These are phyloP conservation scores for Pteronura brasiliensis DNA, from an alignment of 2,113 vertebrate genomes.

Conservation along the genomic window DNA sequence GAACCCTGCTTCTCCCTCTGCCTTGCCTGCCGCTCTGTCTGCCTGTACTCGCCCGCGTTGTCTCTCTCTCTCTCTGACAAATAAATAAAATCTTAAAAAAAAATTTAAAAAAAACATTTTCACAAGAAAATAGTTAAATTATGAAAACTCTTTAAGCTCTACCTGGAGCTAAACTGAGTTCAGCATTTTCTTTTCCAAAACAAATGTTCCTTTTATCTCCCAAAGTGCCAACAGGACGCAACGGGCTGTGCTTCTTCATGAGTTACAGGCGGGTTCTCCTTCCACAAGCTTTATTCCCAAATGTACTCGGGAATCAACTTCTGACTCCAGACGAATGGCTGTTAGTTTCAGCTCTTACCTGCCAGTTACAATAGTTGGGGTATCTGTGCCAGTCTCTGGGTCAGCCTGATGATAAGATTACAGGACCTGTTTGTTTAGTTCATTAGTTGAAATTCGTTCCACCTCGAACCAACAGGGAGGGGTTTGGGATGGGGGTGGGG, in stretches of 20 bases:
- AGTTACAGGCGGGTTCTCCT: background rate
- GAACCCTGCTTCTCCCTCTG: too few relatives aligned
- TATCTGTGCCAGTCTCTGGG: slow-evolving; percentile 26
- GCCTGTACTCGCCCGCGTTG: too few relatives aligned
- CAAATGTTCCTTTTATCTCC: slow-evolving; percentile 35
- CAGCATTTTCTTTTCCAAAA: slow-evolving; percentile 34
- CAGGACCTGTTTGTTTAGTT: slow-evolving; percentile 82
- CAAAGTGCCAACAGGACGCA: slow-evolving; percentile 41
- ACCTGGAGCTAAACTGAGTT: background rate
- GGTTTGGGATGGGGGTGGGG: slow-evolving; percentile 6
- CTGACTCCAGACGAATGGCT: slow-evolving; percentile 5
- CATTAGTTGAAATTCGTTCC: slow-evolving; percentile 78
- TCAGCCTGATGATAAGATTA: slow-evolving; percentile 75
- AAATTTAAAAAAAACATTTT: slow-evolving; percentile 46
- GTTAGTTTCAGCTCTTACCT: slow-evolving; percentile 45
- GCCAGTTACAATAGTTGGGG: slow-evolving; percentile 35
- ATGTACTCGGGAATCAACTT: slow-evolving; percentile 39
- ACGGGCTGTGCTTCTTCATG: background rate
- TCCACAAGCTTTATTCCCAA: background rate
- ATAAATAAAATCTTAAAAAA: too few relatives aligned
- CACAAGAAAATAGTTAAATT: background rate
- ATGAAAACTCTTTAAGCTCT: slow-evolving; percentile 14
- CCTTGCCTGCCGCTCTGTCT: too few relatives aligned
- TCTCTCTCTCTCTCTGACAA: too few relatives aligned
- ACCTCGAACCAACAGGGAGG: background rate